Conservation (phyloP, 2,797 vertebrate genomes). For the Champsocephalus gunnari region DNA sequence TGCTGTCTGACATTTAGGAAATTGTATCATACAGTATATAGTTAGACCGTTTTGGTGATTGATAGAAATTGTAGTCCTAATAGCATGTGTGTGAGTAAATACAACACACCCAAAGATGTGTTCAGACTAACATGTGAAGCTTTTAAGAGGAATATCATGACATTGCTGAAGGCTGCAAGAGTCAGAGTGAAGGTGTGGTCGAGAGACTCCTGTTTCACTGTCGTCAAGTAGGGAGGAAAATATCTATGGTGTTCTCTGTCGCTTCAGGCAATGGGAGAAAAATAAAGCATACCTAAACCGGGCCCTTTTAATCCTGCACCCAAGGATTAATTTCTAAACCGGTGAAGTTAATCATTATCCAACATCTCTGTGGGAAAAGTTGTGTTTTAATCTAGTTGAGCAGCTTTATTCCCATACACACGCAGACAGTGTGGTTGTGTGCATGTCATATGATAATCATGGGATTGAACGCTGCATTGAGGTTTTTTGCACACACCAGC, state of each 20-base stretch:
- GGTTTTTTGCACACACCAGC: conserved; percentile 41
- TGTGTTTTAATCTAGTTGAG: background rate
- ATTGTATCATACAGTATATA: conserved; percentile 14
- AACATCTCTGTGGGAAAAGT: background rate
- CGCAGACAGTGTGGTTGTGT: conserved; percentile 19
- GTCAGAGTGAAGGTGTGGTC: conserved; percentile 54
- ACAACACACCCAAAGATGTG: background rate
- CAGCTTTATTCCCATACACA: conserved; percentile 20
- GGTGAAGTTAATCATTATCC: conserved; percentile 13
- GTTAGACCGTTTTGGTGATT: conserved; percentile 9
- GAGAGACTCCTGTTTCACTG: conserved; percentile 40
- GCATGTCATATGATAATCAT: conserved; percentile 37
- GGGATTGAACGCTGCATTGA: conserved; percentile 35
- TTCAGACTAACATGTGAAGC: conserved; percentile 12
- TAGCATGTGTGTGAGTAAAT: background rate
- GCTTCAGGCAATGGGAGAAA: conserved; percentile 25
- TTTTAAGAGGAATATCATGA: conserved; percentile 9
- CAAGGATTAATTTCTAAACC: background rate
- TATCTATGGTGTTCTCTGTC: conserved; percentile 43
- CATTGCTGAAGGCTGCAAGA: conserved; percentile 2
- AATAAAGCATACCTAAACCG: conserved; percentile 5
- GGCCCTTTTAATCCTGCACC: background rate
- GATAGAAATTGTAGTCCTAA: conserved; percentile 5
- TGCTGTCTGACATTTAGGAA: background rate
- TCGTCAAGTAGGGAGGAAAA: conserved; percentile 43